These are phyloP conservation scores for Chironomus tentans DNA, from an alignment of 2,888 invertebrate species.

Conservation along the genomic window DNA sequence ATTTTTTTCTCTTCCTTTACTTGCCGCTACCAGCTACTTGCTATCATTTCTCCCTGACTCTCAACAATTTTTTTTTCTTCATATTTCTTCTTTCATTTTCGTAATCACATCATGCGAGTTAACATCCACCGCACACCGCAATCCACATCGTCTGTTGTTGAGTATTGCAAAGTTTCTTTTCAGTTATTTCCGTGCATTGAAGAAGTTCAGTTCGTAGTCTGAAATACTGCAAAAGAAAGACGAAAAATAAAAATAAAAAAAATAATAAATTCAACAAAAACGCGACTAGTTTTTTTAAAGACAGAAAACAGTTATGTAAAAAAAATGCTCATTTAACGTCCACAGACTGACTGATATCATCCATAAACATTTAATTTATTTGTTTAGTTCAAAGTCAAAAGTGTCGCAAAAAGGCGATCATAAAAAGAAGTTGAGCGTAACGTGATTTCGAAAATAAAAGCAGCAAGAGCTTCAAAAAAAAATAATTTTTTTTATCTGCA, in stretches of 20 bases:
- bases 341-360: too few relatives aligned
- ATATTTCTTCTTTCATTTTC: not conserved
- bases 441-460: not conserved
- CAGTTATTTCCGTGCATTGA: slow-evolving; percentile 25
- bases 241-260: not conserved
- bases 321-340: not conserved
- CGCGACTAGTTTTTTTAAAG: slow-evolving; percentile 16
- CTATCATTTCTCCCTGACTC: not conserved
- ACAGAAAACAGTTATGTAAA: slow-evolving; percentile 17
- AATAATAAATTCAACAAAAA: too few relatives aligned
- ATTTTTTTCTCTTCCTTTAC: not conserved
- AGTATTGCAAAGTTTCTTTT: slow-evolving; percentile 13
- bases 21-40: not conserved
- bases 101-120: not conserved
- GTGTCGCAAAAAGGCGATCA: not conserved
- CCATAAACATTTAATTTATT: not conserved
- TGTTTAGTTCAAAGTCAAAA: not conserved
- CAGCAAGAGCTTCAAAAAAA: too few relatives aligned
- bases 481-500: not conserved
- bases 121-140: not conserved
- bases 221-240: slow-evolving; percentile 1
- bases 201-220: slow-evolving; percentile 2
- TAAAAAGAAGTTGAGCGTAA: not conserved
- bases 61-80: not conserved
- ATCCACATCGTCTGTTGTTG: not conserved